Evolutionary conservation across 2,113 vertebrate species (phyloP), one percentile per base, ranked within the genome.

Genomic region (Pithys albifrons): DNA sequence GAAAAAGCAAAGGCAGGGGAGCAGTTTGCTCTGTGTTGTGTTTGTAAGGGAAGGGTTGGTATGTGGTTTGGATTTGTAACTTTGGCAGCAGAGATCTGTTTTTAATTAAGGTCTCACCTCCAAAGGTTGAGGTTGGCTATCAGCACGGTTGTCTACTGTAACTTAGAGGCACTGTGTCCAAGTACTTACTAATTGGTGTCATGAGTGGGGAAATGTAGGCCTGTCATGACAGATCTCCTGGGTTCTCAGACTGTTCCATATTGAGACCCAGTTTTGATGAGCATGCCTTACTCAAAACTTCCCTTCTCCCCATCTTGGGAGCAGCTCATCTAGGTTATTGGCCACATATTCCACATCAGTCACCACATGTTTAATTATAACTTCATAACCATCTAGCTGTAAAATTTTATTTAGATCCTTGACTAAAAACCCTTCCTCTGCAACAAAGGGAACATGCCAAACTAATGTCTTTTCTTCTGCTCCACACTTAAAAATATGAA

Each of bases 401-500:
- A 84, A 87, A 78, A 66, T 80, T 65, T 46, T 86, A 28, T 65
- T 72, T 43, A 84, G 65, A 72, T 94, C 22, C 22, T 91, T 79
- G 35, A 90, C 55, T 84, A 37, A 71, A 80, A 77, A 65, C 39
- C 13, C 61, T 75, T 65, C 52, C 43, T 91, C 35, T 89, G 46
- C 69, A 64, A 33, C 46, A 74, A 75, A 74, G 37, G 33, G 73
- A 81, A 72, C 9, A 4, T 94, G 33, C 71, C 69, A 71, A 92
- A 92, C 89, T 96, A 85, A 92, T 72, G 45, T 90, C 59, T 97
- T 73, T 69, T 39, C 87, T 93, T 94, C 75, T 93, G 51, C 89
- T 95, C 45, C 75, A 72, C 79, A 75, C 85, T 85, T 81, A 46
- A 67, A 82, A 76, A 61, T 87, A 72, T 46, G 48, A 94, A 93